Evolutionary conservation across 2,113 vertebrate species (phyloP), one percentile per base, ranked within the genome.

Genomic region (Reinhardtius hippoglossoides): DNA sequence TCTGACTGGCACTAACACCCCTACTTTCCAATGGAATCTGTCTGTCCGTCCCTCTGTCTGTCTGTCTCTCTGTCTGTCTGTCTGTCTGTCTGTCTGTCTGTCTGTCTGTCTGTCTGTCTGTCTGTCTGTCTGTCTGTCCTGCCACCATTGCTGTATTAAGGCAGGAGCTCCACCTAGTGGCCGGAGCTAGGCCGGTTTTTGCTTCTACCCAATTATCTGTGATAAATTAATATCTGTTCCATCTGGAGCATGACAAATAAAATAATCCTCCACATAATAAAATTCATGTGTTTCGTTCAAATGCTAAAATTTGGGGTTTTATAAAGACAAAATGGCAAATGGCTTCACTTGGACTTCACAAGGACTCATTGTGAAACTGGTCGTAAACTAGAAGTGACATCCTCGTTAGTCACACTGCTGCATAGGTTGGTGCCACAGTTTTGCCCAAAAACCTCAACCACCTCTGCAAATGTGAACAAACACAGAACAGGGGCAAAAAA

Each of bases 121-220:
- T 67, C 27, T 62, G 21, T 52, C 3, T 57, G 52, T 77, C 24
- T 57, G 5, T 31, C 27, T 31, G 5, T 5, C 5, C 20, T 2
- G 37, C 5, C 52, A 23, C 16, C 2, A 1, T 24, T 40, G 14
- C 40, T 4, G 1, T 1, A 2, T 31, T 4, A 8, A 59, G 42
- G 24, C 12, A 44, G 15, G 56, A 52, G 58, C 74, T 56, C 75
- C 66, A 0, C 63, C 82, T 80, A 58, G 66, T 78, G 78, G 70
- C 40, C 35, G 60, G 60, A 60, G 9, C 3, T 12, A 14, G 14
- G 23, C 1, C 50, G 16, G 40, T 27, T 70, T 12, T 55, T 5
- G 14, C 20, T 27, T 16, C n/a, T n/a, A n/a, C n/a, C n/a, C 10
- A 16, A 18, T 42, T 15, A 9, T 63, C 8, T n/a, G n/a, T n/a